Base-by-base conservation (phyloP, 1,140 invertebrate genomes). In the Phymorhynchus buccinoides region DNA sequence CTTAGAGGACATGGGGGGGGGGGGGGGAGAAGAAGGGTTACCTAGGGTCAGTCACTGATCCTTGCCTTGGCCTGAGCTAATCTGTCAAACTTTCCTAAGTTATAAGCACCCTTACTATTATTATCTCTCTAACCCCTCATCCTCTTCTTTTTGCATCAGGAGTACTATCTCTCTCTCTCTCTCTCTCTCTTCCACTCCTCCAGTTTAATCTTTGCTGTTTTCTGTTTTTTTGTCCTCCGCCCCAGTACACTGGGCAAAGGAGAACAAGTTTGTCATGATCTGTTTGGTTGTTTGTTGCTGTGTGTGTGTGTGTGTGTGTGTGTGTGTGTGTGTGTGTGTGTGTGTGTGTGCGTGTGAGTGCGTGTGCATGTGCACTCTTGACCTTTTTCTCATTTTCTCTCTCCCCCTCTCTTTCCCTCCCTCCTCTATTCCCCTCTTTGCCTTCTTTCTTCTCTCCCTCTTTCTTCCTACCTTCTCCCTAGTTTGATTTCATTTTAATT, bases 301-400 rank as follows among this genome's bases (percentile, higher is more conserved):
- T 62, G 56, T 62, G 56, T 22, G 22, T 62, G 56, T 62, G 56
- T 62, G 56, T 77, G 73, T 32, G 73, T 77, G 30, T 77, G 30
- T 1, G 73, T 77, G 73, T 77, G 73, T 77, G 73, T 77, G 73
- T 32, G 6, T 7, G 6, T 77, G 27, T 77, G 73, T 77, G 73
- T 77, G 30, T 77, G 73, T 77, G 73, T 77, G 73, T 77, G 73
- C 35, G 41, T 27, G 12, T 27, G 56, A 27, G 12, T 52, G 48
- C 12, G 73, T 32, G n/a, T 42, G 73, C 41, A 32, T 77, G 56
- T 62, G 22, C n/a, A 32, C 73, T n/a, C n/a, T n/a, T n/a, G n/a
- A n/a, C n/a, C n/a, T n/a, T n/a, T n/a, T n/a, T n/a, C n/a, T n/a
- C n/a, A n/a, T n/a, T n/a, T n/a, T n/a, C n/a, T n/a, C n/a, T n/a